A percentile compares a stretch with the other conserved stretches of the same genome.
Conservation (phyloP, 2,797 vertebrate genomes). For the Epinephelus awoara region DNA sequence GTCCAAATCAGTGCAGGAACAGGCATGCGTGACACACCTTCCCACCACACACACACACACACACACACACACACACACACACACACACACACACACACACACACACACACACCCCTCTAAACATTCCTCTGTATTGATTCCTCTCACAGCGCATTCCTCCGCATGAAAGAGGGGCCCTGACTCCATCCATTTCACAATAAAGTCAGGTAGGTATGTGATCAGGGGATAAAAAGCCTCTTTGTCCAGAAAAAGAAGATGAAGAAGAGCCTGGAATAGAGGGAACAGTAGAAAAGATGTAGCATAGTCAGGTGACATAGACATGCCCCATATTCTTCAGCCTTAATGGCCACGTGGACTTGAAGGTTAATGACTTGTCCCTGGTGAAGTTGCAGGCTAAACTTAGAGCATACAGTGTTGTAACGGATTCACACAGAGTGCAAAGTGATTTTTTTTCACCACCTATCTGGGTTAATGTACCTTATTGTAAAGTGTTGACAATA, state of each 20-base stretch:
- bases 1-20: constrained; percentile 37
- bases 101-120: constrained; percentile 17
- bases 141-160: constrained; percentile 50
- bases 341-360: constrained; percentile 39
- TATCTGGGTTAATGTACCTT: background rate
- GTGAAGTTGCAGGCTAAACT: constrained; percentile 48
- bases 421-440: constrained; percentile 26
- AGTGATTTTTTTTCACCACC: background rate
- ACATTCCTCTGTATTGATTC: constrained; percentile 57
- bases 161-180: constrained; percentile 58
- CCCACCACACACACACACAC: constrained; percentile 7
- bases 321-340: constrained; percentile 33
- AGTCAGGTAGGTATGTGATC: constrained; percentile 53
- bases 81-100: constrained; percentile 16
- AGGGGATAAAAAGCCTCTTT: constrained; percentile 51
- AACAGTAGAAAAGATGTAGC: constrained; percentile 28
- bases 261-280: constrained; percentile 3
- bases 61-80: constrained; percentile 19
- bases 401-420: constrained; percentile 16
- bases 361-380: constrained; percentile 59
- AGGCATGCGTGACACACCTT: constrained; percentile 35
- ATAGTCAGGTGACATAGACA: constrained; percentile 20
- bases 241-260: constrained; percentile 34
- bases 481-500: background rate
- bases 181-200: constrained; percentile 56